A percentile compares a stretch with the other conserved stretches of the same genome.
Evolutionary conservation across 2,113 vertebrate species (phyloP).

Genomic region (Odobenus rosmarus): DNA sequence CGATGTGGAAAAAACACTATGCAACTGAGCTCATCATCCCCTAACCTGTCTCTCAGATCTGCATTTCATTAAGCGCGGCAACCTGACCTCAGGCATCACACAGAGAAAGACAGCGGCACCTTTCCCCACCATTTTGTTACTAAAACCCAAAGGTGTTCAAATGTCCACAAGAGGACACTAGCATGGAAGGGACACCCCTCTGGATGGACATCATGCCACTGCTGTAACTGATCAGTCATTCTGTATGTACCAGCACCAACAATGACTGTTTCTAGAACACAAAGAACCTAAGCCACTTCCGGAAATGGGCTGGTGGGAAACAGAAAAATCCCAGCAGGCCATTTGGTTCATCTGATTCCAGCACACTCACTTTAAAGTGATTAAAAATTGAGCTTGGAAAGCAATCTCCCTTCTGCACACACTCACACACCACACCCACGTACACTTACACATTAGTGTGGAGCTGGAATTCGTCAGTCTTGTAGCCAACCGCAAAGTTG

Average conservation of each 20-base stretch:
- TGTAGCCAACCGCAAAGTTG: conserved; percentile 98
- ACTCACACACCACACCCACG: fast-evolving
- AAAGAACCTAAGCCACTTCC: neutral
- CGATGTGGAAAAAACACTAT: neutral
- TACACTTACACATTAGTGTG: conserved; percentile 97
- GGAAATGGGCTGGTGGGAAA: neutral
- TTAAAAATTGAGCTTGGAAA: neutral
- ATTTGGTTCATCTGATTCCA: neutral
- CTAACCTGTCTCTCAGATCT: neutral
- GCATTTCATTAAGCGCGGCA: neutral
- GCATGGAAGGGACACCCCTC: neutral
- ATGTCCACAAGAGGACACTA: neutral
- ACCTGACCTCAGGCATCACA: neutral
- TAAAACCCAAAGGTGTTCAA: neutral
- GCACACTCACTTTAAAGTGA: neutral
- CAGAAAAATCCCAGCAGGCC: neutral
- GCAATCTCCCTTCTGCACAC: neutral
- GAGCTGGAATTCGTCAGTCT: conserved; percentile 98
- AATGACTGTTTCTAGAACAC: neutral
- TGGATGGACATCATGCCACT: neutral
- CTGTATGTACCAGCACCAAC: neutral
- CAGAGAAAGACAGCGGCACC: neutral
- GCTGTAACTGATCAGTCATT: neutral
- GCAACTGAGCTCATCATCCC: neutral
- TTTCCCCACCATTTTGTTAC: neutral